phyloP scores from a whole-genome alignment of 2,113 vertebrate genomes.

The Prunella himalayana region DNA sequence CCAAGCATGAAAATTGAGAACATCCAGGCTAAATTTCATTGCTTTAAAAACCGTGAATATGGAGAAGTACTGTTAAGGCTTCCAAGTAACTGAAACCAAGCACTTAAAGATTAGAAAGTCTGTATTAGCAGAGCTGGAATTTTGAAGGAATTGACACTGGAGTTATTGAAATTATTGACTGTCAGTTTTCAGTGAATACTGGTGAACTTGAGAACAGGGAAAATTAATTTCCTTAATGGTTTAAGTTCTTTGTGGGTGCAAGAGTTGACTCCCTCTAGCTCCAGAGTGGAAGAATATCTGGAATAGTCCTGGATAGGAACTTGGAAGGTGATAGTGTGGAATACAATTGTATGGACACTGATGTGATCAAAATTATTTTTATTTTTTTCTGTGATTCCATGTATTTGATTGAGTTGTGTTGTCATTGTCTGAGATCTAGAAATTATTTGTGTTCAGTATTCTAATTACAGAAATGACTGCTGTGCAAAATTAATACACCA shows the following conservation, averaged over 20 bases:
- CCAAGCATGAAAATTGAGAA: neutral
- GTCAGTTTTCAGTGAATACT: neutral
- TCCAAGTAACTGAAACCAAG: neutral
- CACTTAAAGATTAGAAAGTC: neutral
- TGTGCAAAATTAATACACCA: neutral
- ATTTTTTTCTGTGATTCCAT: neutral
- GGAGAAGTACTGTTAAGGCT: neutral
- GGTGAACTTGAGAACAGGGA: neutral
- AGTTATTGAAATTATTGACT: neutral
- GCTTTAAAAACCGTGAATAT: neutral
- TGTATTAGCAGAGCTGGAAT: neutral
- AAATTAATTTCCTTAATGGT: neutral
- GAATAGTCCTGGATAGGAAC: neutral
- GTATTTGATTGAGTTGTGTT: neutral
- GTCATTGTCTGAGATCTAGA: neutral
- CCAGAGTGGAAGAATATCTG: neutral
- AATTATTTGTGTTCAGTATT: neutral
- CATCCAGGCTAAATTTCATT: neutral
- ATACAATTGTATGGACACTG: neutral
- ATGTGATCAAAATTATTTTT: neutral
- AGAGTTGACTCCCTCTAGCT: neutral
- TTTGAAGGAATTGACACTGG: neutral
- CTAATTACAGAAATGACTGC: neutral
- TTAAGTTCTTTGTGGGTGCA: neutral
- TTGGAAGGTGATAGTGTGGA: neutral